These are phyloP conservation scores for Suricata suricatta DNA, from an alignment of 2,113 vertebrate genomes.

Conservation along the genomic window DNA sequence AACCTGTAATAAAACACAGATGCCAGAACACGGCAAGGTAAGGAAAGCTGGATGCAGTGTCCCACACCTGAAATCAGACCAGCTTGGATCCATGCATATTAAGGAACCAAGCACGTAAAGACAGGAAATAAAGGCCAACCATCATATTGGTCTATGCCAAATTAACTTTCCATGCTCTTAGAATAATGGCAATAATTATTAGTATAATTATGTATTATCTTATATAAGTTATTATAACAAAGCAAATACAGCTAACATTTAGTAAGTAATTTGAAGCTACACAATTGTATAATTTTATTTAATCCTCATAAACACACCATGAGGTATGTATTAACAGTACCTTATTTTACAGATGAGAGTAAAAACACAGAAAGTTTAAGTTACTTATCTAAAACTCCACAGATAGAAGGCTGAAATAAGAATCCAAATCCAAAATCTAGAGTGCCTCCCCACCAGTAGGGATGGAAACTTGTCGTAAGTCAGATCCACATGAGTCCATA, in stretches of 20 bases:
- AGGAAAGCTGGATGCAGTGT: not conserved
- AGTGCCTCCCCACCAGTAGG: not conserved
- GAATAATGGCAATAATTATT: not conserved
- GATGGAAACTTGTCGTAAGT: not conserved
- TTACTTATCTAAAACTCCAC: not conserved
- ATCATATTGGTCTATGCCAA: not conserved
- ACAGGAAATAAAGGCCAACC: not conserved
- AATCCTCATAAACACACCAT: not conserved
- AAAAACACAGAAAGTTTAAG: not conserved
- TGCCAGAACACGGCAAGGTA: not conserved
- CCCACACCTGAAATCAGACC: not conserved
- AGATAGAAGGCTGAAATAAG: not conserved
- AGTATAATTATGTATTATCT: not conserved
- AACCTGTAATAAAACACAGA: not conserved
- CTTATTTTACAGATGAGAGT: slow-evolving; percentile 20
- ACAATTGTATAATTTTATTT: slow-evolving; percentile 23
- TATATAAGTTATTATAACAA: not conserved
- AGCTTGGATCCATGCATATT: not conserved
- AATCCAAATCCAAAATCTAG: not conserved
- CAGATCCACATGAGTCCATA: not conserved
- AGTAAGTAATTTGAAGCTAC: not conserved
- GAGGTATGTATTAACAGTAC: not conserved
- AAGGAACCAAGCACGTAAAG: not conserved
- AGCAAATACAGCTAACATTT: not conserved
- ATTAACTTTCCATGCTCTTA: not conserved